These are phyloP conservation scores for Dasyornis broadbenti DNA, from an alignment of 2,113 vertebrate genomes.

Conservation along the genomic window DNA sequence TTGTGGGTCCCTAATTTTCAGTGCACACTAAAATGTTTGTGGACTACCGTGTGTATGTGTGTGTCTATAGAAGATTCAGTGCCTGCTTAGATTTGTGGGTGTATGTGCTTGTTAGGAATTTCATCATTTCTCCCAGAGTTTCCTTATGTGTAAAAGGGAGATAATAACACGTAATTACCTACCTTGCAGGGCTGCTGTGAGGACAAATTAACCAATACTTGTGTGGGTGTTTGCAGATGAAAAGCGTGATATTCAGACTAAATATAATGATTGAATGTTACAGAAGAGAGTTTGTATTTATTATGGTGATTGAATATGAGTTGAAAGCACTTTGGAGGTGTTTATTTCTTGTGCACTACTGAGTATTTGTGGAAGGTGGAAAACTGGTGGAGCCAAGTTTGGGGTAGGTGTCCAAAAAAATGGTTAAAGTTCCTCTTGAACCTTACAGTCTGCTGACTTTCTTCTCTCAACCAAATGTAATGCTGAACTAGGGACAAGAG, in stretches of 20 bases:
- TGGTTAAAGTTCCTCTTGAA: not conserved
- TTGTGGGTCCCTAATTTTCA: not conserved
- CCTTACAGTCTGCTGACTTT: not conserved
- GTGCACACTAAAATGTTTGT: not conserved
- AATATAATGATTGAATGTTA: conserved; percentile 56
- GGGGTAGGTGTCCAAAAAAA: not conserved
- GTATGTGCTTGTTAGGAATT: conserved; percentile 14
- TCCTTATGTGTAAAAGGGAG: conserved; percentile 38
- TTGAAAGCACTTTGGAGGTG: not conserved
- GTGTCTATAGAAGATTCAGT: not conserved
- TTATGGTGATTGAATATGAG: not conserved
- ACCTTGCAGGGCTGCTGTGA: conserved; percentile 50
- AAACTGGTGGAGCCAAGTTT: not conserved
- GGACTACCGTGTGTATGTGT: not conserved
- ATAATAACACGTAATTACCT: conserved; percentile 58
- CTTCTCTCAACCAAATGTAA: not conserved
- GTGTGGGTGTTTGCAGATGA: conserved; percentile 52
- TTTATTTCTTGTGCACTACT: conserved; percentile 3
- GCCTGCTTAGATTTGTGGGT: not conserved
- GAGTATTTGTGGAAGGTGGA: not conserved
- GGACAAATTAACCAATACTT: conserved; percentile 61
- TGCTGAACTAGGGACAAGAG: not conserved
- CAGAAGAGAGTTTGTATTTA: conserved; percentile 34
- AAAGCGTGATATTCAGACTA: conserved; percentile 47
- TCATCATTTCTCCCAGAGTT: conserved; percentile 39